Conservation (phyloP, 2,888 invertebrate genomes). For the Hoplodrina ambigua region DNA sequence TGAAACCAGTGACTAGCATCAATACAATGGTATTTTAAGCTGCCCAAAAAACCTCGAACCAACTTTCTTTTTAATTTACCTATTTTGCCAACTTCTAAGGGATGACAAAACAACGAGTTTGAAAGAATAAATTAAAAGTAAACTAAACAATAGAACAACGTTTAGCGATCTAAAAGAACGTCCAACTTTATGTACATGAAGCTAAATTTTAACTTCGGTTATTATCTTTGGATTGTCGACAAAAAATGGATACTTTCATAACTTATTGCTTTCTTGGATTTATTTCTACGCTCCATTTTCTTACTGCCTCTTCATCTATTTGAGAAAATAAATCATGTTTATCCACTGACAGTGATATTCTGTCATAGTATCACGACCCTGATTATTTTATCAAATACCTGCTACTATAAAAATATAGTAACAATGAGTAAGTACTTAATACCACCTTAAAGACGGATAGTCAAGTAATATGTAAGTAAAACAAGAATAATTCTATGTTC, state of each 20-base stretch:
- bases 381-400: no score
- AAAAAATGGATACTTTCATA: conserved; percentile 15
- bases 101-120: conserved; percentile 64
- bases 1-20: no score
- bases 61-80: conserved; percentile 51
- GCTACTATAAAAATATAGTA: not conserved
- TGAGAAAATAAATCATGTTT: not conserved
- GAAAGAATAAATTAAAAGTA: conserved; percentile 65
- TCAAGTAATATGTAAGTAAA: conserved; percentile 38
- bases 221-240: conserved; percentile 50
- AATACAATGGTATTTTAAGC: conserved; percentile 11
- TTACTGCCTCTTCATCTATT: not conserved
- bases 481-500: conserved; percentile 53
- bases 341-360: not conserved
- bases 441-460: conserved; percentile 25
- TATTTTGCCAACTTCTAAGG: conserved; percentile 43
- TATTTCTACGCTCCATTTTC: not conserved
- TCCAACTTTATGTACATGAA: conserved; percentile 48
- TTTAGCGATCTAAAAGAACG: conserved; percentile 47
- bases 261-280: conserved; percentile 19
- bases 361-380: not conserved
- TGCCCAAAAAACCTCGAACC: conserved; percentile 10
- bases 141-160: conserved; percentile 58
- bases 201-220: conserved; percentile 43
- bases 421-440: conserved; percentile 25